phyloP scores from a whole-genome alignment of 2,113 vertebrate species.

The Cyanoderma ruficeps region DNA sequence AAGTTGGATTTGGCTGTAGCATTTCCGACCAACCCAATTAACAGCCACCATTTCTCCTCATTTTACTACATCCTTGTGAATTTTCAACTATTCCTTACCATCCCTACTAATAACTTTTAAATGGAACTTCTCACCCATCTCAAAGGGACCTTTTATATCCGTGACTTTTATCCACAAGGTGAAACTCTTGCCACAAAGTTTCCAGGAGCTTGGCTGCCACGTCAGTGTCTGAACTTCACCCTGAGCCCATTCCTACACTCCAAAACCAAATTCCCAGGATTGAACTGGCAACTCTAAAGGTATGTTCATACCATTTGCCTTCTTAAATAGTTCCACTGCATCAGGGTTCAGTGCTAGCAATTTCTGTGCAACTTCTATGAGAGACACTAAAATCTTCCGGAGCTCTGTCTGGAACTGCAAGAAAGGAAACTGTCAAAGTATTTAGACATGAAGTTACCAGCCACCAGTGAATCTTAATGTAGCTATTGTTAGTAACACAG shows the following conservation, averaged over 20 bases:
- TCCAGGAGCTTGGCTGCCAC: neutral
- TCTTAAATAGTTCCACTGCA: constrained; percentile 96
- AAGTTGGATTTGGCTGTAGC: neutral
- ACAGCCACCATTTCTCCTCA: neutral
- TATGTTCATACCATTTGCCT: constrained; percentile 86
- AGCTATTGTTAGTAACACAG: neutral
- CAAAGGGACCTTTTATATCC: neutral
- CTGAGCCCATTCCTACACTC: neutral
- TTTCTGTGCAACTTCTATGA: constrained; percentile 97
- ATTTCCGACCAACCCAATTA: neutral
- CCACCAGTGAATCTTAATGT: neutral
- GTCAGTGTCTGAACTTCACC: neutral
- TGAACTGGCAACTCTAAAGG: neutral
- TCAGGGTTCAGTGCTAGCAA: constrained; percentile 94
- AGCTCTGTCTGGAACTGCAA: constrained; percentile 97
- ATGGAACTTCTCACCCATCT: neutral
- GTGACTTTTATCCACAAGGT: neutral
- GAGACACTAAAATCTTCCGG: constrained; percentile 94
- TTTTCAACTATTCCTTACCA: neutral
- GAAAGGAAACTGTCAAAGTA: constrained; percentile 48
- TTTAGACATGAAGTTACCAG: constrained; percentile 22
- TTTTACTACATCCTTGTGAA: neutral
- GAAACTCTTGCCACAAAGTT: neutral
- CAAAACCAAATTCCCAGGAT: neutral
- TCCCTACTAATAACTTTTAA: neutral